Conservation (phyloP, 2,113 vertebrate genomes). For the Lucifuga dentata region DNA sequence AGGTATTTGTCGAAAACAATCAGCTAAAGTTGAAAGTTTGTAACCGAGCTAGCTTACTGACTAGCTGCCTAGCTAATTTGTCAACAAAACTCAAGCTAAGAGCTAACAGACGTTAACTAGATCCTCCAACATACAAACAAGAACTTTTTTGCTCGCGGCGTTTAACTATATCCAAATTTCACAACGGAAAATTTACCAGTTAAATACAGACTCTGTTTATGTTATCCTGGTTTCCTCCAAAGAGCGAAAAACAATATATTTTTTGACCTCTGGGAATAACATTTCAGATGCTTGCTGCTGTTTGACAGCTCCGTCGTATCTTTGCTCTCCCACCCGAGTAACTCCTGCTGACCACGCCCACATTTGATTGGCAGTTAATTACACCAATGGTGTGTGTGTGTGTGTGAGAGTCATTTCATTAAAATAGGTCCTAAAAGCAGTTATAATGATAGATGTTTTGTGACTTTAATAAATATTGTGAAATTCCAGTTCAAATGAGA, state of each 20-base stretch:
- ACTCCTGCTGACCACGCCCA: slow-evolving; percentile 52
- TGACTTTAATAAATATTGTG: too few species aligned
- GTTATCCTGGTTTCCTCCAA: slow-evolving; percentile 8
- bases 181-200: not conserved
- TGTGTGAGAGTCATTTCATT: too few species aligned
- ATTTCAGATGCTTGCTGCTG: slow-evolving; percentile 58
- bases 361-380: slow-evolving; percentile 31
- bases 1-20: not conserved
- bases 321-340: slow-evolving; percentile 5
- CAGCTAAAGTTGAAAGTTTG: not conserved
- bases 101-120: slow-evolving; percentile 60
- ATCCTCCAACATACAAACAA: slow-evolving; percentile 38
- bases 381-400: slow-evolving; percentile 26
- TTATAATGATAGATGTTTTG: too few species aligned
- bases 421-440: too few species aligned
- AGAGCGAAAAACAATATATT: slow-evolving; percentile 10
- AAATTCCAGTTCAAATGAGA: too few species aligned
- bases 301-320: slow-evolving; percentile 75
- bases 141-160: slow-evolving; percentile 31
- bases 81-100: slow-evolving; percentile 70
- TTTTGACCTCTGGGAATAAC: slow-evolving; percentile 33
- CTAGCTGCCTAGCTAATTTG: slow-evolving; percentile 54
- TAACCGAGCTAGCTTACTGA: slow-evolving; percentile 27
- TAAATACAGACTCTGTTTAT: not conserved
- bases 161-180: slow-evolving; percentile 15